Evolutionary conservation across 2,888 invertebrate genomes (phyloP).

Genomic region (Sinopyrophorus schimmeli): DNA sequence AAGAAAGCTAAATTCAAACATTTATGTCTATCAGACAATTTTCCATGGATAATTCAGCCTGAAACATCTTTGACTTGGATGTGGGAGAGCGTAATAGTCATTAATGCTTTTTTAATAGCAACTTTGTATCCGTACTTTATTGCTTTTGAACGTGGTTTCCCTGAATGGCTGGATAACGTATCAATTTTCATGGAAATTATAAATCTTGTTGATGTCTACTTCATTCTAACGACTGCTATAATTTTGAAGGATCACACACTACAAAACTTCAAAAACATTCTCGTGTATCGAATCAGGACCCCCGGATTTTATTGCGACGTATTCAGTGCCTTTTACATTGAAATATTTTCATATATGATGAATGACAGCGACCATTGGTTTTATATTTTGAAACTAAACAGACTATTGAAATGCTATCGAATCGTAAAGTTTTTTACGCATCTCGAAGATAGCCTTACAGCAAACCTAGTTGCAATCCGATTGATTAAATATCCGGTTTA

Average conservation of each 20-base stretch:
- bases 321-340: constrained; percentile 58
- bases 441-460: constrained; percentile 52
- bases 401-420: constrained; percentile 59
- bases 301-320: constrained; percentile 60
- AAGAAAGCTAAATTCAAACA: constrained; percentile 50
- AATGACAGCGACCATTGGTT: constrained; percentile 54
- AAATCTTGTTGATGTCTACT: constrained; percentile 55
- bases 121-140: constrained; percentile 59
- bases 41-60: constrained; percentile 59
- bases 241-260: constrained; percentile 53
- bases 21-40: constrained; percentile 52
- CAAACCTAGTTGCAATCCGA: constrained; percentile 40
- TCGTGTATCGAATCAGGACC: constrained; percentile 56
- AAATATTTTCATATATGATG: constrained; percentile 53
- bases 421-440: constrained; percentile 57
- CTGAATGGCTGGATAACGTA: constrained; percentile 52
- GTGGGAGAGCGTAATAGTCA: constrained; percentile 58
- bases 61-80: constrained; percentile 56
- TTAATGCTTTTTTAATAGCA: constrained; percentile 55
- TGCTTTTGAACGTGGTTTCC: constrained; percentile 55
- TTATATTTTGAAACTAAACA: constrained; percentile 59
- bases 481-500: constrained; percentile 58
- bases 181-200: constrained; percentile 55
- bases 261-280: constrained; percentile 51
- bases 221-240: constrained; percentile 57